Evolutionary conservation across 2,888 invertebrate species (phyloP).

Genomic region (Nomada hirtipes): DNA sequence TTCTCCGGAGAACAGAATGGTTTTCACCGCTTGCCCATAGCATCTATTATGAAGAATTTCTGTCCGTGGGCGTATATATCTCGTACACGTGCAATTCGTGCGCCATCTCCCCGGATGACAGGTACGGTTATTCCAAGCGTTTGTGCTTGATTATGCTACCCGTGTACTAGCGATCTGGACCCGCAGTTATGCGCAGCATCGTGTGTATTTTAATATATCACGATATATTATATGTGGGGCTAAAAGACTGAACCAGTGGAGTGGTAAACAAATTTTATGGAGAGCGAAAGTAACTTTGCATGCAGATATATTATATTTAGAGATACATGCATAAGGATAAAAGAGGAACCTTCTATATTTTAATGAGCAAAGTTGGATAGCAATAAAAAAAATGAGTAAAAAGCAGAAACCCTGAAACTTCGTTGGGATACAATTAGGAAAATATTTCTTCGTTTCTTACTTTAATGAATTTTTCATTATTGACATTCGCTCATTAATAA

Average conservation of each 20-base stretch:
- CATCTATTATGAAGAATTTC: constrained; percentile 60
- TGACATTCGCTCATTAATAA: too few species aligned
- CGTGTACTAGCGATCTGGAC: neutral
- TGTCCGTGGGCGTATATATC: constrained; percentile 5
- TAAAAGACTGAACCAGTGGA: too few species aligned
- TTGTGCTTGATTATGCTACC: neutral
- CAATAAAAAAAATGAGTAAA: too few species aligned
- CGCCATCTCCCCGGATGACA: neutral
- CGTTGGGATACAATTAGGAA: too few species aligned
- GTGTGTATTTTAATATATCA: neutral
- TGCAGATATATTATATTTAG: too few species aligned
- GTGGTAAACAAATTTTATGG: too few species aligned
- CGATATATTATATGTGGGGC: neutral
- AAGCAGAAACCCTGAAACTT: too few species aligned
- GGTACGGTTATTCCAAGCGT: neutral
- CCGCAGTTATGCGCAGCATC: neutral
- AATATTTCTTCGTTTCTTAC: too few species aligned
- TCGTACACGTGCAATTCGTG: constrained; percentile 4
- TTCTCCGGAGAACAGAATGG: constrained; percentile 53
- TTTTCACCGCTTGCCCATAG: constrained; percentile 52
- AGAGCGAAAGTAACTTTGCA: too few species aligned
- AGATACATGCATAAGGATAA: too few species aligned
- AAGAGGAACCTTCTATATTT: too few species aligned
- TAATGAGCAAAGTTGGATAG: too few species aligned
- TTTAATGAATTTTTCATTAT: neutral